Evolutionary conservation across 1,140 invertebrate genomes (phyloP).

Genomic region (Arion vulgaris): DNA sequence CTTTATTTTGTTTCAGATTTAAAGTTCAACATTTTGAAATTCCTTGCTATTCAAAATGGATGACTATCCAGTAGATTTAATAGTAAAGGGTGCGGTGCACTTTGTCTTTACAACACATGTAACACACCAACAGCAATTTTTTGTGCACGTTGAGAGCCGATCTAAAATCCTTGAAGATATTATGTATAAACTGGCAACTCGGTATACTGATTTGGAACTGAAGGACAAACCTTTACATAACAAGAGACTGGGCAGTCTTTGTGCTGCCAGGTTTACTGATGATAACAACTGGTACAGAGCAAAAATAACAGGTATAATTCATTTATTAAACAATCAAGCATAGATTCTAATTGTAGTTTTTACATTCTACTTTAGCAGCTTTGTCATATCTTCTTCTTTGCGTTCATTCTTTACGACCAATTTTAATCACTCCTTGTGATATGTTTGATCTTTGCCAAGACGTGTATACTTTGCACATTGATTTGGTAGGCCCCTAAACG

Average conservation of each 20-base stretch:
- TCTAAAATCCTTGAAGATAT: conserved; percentile 70
- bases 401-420: too few species aligned
- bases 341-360: background rate
- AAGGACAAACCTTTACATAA: conserved; percentile 44
- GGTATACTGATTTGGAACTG: conserved; percentile 46
- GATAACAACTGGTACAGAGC: conserved; percentile 87
- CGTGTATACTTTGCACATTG: too few species aligned
- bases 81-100: conserved; percentile 41
- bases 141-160: conserved; percentile 70
- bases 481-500: too few species aligned
- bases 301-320: conserved; percentile 81
- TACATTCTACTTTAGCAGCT: too few species aligned
- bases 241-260: conserved; percentile 76
- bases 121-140: conserved; percentile 72
- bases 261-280: conserved; percentile 81
- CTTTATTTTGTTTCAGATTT: too few species aligned
- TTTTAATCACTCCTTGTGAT: too few species aligned
- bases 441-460: too few species aligned
- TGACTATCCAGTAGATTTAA: conserved; percentile 26
- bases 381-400: too few species aligned
- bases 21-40: background rate
- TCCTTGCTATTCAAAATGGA: conserved; percentile 12
- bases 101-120: conserved; percentile 63
- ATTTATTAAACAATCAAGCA: too few species aligned
- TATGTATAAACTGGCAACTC: conserved; percentile 70